Base-by-base conservation (phyloP, 2,888 invertebrate species). In the Polydrusus pterygomalis region DNA sequence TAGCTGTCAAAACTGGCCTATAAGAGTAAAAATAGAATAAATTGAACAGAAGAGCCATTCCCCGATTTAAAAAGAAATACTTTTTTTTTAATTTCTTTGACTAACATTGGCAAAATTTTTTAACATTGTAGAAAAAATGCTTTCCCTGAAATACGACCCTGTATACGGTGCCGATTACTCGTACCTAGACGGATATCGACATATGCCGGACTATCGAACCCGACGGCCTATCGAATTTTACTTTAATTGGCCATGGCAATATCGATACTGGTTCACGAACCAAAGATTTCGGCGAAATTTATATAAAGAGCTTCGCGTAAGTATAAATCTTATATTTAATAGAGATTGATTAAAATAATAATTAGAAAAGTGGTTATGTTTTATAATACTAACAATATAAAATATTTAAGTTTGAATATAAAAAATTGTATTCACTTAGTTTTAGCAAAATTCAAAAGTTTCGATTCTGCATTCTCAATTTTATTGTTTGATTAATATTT, bases 231-330 rank as follows among this genome's bases (percentile, higher is more conserved):
- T 80, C 73, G 82, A 81, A 73, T 82, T 80, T 78, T 83, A 82
- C 72, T 81, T 80, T 79, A 81, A 83, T 78, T 82, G 82, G 83
- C 83, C 83, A 49, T 81, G 81, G 81, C 81, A 80, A 77, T 81
- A 81, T 76, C 78, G 83, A 56, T 79, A 81, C 72, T 82, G 80
- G 81, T 79, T 81, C 20, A 81, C 80, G 17, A 82, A 82, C 47
- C 78, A 80, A 49, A 70, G 78, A 30, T 81, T 78, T 65, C 77
- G 81, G 63, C 77, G 81, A 11, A 80, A 78, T 79, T 79, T 83
- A 75, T 79, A 80, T 74, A 82, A 77, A 78, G 79, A 77, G 67
- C 78, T 80, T 47, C 79, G 80, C 74, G 81, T 83, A 79, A 81
- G 83, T 82, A 81, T 64, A n/a, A 25, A 54, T 9, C 15, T 70